phyloP scores from a whole-genome alignment of 2,888 invertebrate genomes.

The Pachycephus smyrnensis region DNA sequence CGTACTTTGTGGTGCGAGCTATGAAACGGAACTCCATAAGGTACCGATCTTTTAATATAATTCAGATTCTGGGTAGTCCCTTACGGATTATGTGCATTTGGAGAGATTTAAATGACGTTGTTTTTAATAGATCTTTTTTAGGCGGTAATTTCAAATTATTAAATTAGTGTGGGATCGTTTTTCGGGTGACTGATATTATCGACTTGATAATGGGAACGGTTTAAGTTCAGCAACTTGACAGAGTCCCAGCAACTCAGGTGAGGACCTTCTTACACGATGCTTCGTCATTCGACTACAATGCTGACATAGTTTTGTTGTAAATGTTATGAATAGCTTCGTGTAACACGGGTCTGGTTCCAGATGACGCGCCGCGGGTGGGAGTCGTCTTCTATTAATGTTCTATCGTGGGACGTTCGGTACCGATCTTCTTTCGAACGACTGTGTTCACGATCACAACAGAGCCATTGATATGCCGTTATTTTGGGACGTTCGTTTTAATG shows the following conservation, averaged over 20 bases:
- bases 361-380: conserved; percentile 43
- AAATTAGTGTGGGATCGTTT: neutral
- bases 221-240: neutral
- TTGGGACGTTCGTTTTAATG: neutral
- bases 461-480: conserved; percentile 15
- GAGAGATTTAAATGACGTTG: neutral
- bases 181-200: neutral
- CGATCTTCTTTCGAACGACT: conserved; percentile 4
- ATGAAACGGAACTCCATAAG: neutral
- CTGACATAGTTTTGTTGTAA: conserved; percentile 33
- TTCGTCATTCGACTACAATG: conserved; percentile 43
- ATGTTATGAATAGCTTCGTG: conserved; percentile 48
- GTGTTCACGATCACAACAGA: conserved; percentile 1
- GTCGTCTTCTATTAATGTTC: conserved; percentile 38
- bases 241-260: conserved; percentile 6
- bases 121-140: neutral
- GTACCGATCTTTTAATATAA: neutral
- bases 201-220: neutral
- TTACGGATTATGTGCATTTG: neutral
- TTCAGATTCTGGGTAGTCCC: neutral
- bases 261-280: conserved; percentile 32
- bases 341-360: conserved; percentile 45
- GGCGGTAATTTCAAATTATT: no score
- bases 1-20: neutral
- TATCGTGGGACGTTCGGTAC: conserved; percentile 25